Evolutionary conservation across 2,888 invertebrate species (phyloP), one percentile per base, ranked within the genome.

Genomic region (Craniophora ligustri): DNA sequence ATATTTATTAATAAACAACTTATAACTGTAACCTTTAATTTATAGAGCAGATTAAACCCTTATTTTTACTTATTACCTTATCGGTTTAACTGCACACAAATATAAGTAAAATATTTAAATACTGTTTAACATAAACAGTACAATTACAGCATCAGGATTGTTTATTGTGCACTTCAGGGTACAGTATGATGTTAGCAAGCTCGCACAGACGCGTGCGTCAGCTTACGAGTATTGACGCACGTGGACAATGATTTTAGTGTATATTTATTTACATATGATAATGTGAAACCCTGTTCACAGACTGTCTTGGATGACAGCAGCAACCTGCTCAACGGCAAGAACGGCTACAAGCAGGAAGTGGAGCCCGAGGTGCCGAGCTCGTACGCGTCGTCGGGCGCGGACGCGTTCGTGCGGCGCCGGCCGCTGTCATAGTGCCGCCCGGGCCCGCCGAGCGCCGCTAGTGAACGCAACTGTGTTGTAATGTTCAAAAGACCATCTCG

Each of bases 251-350:
- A 48, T 11, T 23, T n/a, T 15, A 3, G 45, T 53, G 16, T 42
- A 28, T 46, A 39, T 61, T 61, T 30, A 47, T 18, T 35, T 26
- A 19, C 6, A n/a, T 38, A 42, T 45, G 36, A 16, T 35, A 57
- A 57, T 67, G 31, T 1, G 4, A n/a, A 18, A 10, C 21, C n/a
- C 6, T 55, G 5, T 62, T 88, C 91, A 1, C 93, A 96, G 96
- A 95, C 96, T 63, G 94, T 97, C n/a, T 82, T 96, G 82, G 96
- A 89, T 26, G 91, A 90, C 15, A 81, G 78, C 68, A 85, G 81
- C 55, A 72, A 72, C 46, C 61, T 86, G 31, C 67, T 87, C 57
- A 86, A 71, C 68, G 88, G 88, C 62, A 88, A 86, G 78, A 87
- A 86, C 72, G 92, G 93, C 8, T 93, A 93, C 87, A 92, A 90